Conservation (phyloP, 2,113 vertebrate species). For the Anguilla japonica region DNA sequence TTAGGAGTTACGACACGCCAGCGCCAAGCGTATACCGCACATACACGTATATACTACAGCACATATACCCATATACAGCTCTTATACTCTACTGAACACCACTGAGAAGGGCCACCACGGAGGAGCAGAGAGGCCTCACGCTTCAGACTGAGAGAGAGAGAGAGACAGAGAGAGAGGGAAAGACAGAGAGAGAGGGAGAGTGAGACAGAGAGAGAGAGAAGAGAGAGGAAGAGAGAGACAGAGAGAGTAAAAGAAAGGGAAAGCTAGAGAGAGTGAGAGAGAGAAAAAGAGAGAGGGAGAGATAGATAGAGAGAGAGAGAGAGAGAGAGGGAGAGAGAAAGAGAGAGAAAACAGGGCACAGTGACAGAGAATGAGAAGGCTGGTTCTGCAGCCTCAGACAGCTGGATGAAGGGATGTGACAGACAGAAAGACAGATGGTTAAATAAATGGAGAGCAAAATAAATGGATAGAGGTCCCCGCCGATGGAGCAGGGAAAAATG, state of each 20-base stretch:
- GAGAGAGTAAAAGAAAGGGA: no score
- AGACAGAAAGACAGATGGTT: not conserved
- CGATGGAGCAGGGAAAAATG: not conserved
- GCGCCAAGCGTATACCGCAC: not conserved
- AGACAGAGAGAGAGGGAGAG: not conserved
- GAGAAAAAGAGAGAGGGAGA: not conserved
- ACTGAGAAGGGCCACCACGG: not conserved
- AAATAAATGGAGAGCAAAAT: not conserved
- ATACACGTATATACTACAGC: not conserved
- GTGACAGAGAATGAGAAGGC: not conserved
- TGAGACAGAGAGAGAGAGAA: not conserved
- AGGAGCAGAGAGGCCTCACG: not conserved
- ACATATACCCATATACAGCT: constrained; percentile 12
- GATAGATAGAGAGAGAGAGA: not conserved
- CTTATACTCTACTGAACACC: not conserved
- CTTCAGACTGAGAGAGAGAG: not conserved
- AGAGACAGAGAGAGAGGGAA: not conserved
- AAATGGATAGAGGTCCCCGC: not conserved
- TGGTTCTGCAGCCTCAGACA: not conserved
- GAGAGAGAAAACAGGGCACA: not conserved
- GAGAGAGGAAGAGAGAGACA: not conserved
- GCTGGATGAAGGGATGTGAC: not conserved
- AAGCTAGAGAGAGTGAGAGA: no score
- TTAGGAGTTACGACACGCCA: not conserved
- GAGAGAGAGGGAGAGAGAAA: not conserved